These are phyloP conservation scores for Chloropsis hardwickii DNA, from an alignment of 2,113 vertebrate species.

Conservation along the genomic window DNA sequence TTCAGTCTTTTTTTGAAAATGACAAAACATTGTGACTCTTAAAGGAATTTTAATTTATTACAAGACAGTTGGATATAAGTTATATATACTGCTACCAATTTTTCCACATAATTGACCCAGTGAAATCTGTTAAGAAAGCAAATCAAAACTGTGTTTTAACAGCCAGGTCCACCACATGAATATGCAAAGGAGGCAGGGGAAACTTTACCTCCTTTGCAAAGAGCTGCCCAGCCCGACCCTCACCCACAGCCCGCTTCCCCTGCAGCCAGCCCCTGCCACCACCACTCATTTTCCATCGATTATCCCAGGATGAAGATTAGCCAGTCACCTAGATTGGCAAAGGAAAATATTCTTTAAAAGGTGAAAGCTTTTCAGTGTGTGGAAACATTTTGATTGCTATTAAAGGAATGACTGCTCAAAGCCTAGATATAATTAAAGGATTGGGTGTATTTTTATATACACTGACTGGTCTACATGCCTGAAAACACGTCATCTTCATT, in stretches of 20 bases:
- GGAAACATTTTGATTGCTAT: neutral
- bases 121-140: constrained; percentile 2
- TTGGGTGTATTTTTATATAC: neutral
- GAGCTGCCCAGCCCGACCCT: neutral
- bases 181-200: neutral
- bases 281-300: fast-evolving
- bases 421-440: constrained; percentile 1
- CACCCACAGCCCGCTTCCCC: neutral
- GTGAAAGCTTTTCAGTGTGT: neutral
- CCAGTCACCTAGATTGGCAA: neutral
- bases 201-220: constrained; percentile 4
- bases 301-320: neutral
- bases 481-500: neutral
- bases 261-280: neutral
- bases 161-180: neutral
- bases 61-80: neutral
- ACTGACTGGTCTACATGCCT: neutral
- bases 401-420: neutral
- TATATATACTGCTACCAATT: neutral
- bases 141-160: neutral
- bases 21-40: neutral
- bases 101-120: neutral
- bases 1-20: neutral
- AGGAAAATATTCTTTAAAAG: neutral
- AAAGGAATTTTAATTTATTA: neutral